These are phyloP conservation scores for Notothenia rossii DNA, from an alignment of 2,113 vertebrate species.

Conservation along the genomic window DNA sequence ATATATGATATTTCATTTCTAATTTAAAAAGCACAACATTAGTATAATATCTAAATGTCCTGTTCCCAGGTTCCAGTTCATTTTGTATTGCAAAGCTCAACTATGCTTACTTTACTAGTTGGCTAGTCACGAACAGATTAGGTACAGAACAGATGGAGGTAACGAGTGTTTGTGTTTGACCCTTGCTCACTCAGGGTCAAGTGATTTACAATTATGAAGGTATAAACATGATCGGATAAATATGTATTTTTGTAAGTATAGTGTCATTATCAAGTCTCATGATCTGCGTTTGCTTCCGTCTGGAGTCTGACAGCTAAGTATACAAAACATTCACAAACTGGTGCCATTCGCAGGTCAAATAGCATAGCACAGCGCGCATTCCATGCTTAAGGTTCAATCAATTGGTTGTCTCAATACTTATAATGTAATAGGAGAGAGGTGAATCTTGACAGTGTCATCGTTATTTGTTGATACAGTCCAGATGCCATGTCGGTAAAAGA, in stretches of 20 bases:
- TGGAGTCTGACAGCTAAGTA: neutral
- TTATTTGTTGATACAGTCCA: neutral
- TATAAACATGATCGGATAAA: neutral
- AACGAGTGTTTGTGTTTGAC: constrained; percentile 57
- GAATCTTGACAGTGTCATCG: neutral
- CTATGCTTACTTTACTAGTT: constrained; percentile 40
- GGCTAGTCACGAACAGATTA: constrained; percentile 39
- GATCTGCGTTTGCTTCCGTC: neutral
- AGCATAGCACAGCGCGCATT: neutral
- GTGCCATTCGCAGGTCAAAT: neutral
- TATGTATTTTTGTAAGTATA: neutral
- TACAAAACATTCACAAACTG: neutral
- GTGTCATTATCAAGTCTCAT: neutral
- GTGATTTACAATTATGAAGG: constrained; percentile 45
- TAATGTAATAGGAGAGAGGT: neutral
- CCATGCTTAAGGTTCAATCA: neutral
- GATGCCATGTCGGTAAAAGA: constrained; percentile 31
- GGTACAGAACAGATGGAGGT: constrained; percentile 34
- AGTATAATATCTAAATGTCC: neutral
- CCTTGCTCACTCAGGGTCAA: constrained; percentile 12
- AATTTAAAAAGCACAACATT: neutral
- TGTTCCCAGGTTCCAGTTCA: constrained; percentile 2
- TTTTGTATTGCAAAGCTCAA: constrained; percentile 43
- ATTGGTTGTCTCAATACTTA: neutral
- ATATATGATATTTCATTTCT: constrained; percentile 2